Evolutionary conservation across 2,888 invertebrate genomes (phyloP).

Genomic region (Leucoptera coffeella): DNA sequence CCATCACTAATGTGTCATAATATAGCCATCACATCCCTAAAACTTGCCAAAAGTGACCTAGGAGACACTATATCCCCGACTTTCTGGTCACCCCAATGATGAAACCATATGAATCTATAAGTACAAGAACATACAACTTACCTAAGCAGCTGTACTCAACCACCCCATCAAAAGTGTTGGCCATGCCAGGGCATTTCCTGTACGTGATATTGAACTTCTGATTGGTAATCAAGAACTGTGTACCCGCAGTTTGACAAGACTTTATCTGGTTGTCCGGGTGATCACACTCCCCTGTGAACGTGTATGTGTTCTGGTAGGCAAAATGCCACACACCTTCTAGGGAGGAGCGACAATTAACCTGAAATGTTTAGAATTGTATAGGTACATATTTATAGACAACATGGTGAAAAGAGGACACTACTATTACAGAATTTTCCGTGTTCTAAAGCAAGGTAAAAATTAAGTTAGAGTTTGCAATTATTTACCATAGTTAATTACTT

Average conservation of each 20-base stretch:
- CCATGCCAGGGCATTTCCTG: conserved; percentile 83
- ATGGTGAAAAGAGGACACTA: too few species aligned
- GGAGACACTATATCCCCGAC: too few species aligned
- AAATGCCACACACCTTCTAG: conserved; percentile 96
- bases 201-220: conserved; percentile 96
- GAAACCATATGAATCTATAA: too few species aligned
- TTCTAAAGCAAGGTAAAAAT: too few species aligned
- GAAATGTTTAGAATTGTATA: conserved; percentile 6
- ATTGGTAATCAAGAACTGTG: conserved; percentile 92
- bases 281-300: conserved; percentile 88
- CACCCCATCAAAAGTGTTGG: conserved; percentile 85
- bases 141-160: conserved; percentile 89
- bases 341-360: conserved; percentile 85
- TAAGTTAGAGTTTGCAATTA: too few species aligned
- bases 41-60: too few species aligned
- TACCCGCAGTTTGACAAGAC: conserved; percentile 94
- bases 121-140: conserved; percentile 11
- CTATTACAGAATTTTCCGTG: too few species aligned
- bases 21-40: too few species aligned
- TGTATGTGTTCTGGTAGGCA: conserved; percentile 82
- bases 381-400: too few species aligned
- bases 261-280: conserved; percentile 83
- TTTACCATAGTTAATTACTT: too few species aligned
- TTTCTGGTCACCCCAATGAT: too few species aligned
- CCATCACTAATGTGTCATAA: too few species aligned